Conservation (phyloP, 2,888 invertebrate species). For the Dioctria rufipes region DNA sequence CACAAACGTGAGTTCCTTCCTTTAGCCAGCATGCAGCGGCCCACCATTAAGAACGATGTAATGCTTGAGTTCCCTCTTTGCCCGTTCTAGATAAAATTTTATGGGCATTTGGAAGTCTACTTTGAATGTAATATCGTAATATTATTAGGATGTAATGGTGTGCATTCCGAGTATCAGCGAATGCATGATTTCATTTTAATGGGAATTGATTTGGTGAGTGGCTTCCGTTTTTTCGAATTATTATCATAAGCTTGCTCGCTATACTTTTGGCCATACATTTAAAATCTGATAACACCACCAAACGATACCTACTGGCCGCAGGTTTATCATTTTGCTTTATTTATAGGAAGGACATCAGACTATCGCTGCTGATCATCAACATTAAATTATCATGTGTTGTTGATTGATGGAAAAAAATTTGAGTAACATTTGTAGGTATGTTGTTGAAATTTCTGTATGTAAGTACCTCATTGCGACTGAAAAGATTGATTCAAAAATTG, state of each 20-base stretch:
- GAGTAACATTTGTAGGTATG: too few species aligned
- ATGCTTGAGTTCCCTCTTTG: conserved; percentile 46
- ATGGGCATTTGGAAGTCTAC: conserved; percentile 54
- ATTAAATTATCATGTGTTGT: too few species aligned
- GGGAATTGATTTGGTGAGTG: conserved; percentile 49
- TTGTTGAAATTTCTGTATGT: too few species aligned
- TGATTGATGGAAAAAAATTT: too few species aligned
- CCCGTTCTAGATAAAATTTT: conserved; percentile 54
- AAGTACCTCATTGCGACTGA: too few species aligned
- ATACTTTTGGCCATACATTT: not conserved
- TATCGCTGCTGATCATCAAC: too few species aligned
- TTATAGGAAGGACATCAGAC: too few species aligned
- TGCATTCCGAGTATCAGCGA: conserved; percentile 48
- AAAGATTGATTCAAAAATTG: too few species aligned
- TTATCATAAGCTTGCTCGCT: not conserved
- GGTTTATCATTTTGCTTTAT: too few species aligned
- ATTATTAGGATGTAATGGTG: conserved; percentile 54
- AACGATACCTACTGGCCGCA: too few species aligned
- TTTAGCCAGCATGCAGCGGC: conserved; percentile 30
- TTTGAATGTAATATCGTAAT: conserved; percentile 55
- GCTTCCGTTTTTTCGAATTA: conserved; percentile 7
- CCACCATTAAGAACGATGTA: conserved; percentile 49
- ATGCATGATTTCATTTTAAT: conserved; percentile 55
- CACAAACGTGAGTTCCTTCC: conserved; percentile 52
- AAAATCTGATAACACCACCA: not conserved